Conservation (phyloP, 2,113 vertebrate genomes). For the Epinephelus fuscoguttatus region DNA sequence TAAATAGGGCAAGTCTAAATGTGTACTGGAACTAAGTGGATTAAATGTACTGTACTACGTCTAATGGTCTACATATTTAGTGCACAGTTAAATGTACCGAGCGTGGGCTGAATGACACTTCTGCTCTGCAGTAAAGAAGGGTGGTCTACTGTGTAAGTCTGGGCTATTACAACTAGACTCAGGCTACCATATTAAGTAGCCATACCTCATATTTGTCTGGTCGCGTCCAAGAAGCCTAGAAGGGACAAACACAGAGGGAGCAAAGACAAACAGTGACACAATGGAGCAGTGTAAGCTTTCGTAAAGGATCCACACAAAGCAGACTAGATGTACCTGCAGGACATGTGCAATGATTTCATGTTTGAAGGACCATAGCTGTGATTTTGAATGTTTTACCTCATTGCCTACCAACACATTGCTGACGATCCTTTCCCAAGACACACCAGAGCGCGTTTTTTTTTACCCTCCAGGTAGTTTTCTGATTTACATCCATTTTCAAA, state of each 20-base stretch:
- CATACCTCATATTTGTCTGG: conserved; percentile 98
- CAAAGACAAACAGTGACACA: conserved; percentile 74
- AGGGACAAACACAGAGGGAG: conserved; percentile 91
- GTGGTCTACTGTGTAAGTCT: conserved; percentile 65
- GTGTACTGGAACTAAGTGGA: conserved; percentile 66
- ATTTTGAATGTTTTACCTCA: conserved; percentile 5
- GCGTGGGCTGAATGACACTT: conserved; percentile 54
- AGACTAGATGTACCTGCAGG: conserved; percentile 20
- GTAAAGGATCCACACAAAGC: too few relatives aligned
- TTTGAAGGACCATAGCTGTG: background rate
- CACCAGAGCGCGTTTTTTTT: background rate
- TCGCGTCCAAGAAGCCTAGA: conserved; percentile 99
- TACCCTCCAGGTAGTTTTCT: background rate
- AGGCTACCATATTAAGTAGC: conserved; percentile 88
- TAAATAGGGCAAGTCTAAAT: conserved; percentile 59
- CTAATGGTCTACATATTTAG: conserved; percentile 60
- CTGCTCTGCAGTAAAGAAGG: conserved; percentile 55
- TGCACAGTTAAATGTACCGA: conserved; percentile 22
- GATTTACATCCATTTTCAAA: background rate
- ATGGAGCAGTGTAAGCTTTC: conserved; percentile 77
- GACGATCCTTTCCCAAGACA: background rate
- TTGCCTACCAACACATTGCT: background rate
- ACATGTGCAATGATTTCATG: conserved; percentile 14
- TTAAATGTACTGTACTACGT: conserved; percentile 61
- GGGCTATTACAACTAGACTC: conserved; percentile 67